Conservation (phyloP, 2,888 invertebrate genomes). For the Torymus aiolomorphi region DNA sequence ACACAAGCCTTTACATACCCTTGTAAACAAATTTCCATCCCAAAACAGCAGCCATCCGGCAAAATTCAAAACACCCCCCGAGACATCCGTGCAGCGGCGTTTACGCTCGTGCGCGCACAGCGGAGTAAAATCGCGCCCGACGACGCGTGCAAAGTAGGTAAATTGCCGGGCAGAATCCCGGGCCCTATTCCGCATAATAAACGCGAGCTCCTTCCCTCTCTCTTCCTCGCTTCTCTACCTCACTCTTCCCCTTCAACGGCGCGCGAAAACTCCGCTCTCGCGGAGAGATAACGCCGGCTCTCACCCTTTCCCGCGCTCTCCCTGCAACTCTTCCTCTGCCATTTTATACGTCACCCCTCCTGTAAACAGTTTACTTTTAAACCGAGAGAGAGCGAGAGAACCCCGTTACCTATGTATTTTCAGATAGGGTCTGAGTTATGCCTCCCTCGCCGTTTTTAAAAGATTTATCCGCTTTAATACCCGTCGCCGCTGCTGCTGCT, state of each 20-base stretch:
- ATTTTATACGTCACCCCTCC: background rate
- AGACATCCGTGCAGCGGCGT: no score
- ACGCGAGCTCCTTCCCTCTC: slow-evolving; percentile 15
- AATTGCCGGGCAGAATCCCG: slow-evolving; percentile 33
- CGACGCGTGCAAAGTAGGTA: slow-evolving; percentile 31
- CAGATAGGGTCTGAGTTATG: slow-evolving; percentile 74
- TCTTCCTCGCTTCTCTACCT: background rate
- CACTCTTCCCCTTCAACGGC: slow-evolving; percentile 3
- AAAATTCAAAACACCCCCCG: no score
- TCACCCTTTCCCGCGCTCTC: background rate
- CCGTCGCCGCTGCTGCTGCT: background rate
- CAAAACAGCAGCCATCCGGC: no score
- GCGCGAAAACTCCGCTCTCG: slow-evolving; percentile 31
- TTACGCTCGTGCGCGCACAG: no score
- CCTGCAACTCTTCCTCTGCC: no score
- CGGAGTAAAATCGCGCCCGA: no score
- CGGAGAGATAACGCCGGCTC: slow-evolving; percentile 20
- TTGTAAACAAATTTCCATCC: no score
- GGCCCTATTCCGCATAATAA: slow-evolving; percentile 38
- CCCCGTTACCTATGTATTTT: slow-evolving; percentile 71
- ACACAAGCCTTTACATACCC: no score
- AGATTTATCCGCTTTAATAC: slow-evolving; percentile 71
- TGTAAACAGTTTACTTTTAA: slow-evolving; percentile 72
- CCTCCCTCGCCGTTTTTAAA: slow-evolving; percentile 68
- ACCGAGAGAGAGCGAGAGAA: slow-evolving; percentile 55